Conservation (phyloP, 2,888 invertebrate genomes). For the Tenthredo mesomela region DNA sequence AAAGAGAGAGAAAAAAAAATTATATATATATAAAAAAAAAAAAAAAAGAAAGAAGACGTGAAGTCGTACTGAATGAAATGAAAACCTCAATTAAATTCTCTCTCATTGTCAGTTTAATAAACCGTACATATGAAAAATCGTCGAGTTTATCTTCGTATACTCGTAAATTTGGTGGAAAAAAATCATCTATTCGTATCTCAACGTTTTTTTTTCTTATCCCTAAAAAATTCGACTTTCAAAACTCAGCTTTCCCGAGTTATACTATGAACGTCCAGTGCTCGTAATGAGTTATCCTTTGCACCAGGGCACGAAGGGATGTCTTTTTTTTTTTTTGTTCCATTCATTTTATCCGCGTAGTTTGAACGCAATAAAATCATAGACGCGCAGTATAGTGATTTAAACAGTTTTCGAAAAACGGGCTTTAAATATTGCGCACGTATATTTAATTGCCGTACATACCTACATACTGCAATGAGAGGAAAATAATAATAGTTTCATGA, state of each 20-base stretch:
- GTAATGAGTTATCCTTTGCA: constrained; percentile 6
- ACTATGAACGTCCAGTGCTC: neutral
- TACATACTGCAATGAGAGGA: neutral
- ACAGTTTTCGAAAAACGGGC: neutral
- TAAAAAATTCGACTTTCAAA: too few relatives aligned
- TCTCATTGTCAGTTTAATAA: neutral
- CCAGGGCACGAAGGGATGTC: neutral
- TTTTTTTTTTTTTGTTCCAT: neutral
- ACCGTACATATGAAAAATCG: neutral
- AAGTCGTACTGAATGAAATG: neutral
- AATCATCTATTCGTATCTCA: too few relatives aligned
- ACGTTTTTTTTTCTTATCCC: too few relatives aligned
- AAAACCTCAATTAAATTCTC: neutral
- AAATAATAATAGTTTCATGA: neutral
- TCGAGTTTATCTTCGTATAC: neutral
- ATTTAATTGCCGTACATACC: neutral
- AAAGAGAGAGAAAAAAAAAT: neutral
- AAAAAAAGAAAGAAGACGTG: neutral
- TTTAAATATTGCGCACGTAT: too few relatives aligned
- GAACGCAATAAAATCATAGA: too few relatives aligned
- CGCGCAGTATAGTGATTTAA: too few relatives aligned
- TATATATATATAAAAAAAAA: neutral
- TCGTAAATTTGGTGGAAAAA: neutral
- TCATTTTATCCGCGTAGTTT: neutral
- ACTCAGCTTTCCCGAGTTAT: too few relatives aligned